phyloP scores from a whole-genome alignment of 2,888 invertebrate genomes.

The Pollenia angustigena region DNA sequence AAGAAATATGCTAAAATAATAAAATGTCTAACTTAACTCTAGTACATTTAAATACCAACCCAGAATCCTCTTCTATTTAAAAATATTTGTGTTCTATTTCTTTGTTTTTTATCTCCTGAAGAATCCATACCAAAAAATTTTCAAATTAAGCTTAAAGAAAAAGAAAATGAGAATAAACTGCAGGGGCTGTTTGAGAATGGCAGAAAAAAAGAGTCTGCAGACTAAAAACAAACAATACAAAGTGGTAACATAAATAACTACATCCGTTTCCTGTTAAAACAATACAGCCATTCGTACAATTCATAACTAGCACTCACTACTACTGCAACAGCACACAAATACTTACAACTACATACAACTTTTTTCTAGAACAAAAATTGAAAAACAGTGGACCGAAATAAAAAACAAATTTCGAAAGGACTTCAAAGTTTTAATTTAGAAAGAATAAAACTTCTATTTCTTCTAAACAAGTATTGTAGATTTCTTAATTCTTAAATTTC shows the following conservation, averaged over 20 bases:
- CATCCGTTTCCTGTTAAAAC: constrained; percentile 68
- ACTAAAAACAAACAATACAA: constrained; percentile 59
- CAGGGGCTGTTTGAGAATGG: neutral
- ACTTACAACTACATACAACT: neutral
- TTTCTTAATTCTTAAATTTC: too few species aligned
- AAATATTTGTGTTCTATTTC: constrained; percentile 11
- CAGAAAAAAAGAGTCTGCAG: neutral
- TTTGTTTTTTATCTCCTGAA: constrained; percentile 24
- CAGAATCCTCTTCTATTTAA: neutral
- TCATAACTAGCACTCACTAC: constrained; percentile 12
- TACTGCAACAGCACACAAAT: neutral
- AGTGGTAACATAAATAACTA: constrained; percentile 69
- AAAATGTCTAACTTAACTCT: constrained; percentile 36
- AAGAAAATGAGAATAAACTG: constrained; percentile 10
- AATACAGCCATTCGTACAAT: constrained; percentile 8
- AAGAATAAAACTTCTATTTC: neutral
- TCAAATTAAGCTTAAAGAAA: constrained; percentile 51
- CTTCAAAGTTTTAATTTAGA: neutral
- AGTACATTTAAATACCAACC: constrained; percentile 4
- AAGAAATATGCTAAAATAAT: constrained; percentile 2
- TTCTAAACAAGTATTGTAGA: too few species aligned
- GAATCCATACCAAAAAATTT: constrained; percentile 35
- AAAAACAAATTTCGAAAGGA: constrained; percentile 13
- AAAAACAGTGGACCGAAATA: constrained; percentile 17
- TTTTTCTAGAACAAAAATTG: neutral